Evolutionary conservation across 2,113 vertebrate genomes (phyloP).

Genomic region (Piaya cayana): DNA sequence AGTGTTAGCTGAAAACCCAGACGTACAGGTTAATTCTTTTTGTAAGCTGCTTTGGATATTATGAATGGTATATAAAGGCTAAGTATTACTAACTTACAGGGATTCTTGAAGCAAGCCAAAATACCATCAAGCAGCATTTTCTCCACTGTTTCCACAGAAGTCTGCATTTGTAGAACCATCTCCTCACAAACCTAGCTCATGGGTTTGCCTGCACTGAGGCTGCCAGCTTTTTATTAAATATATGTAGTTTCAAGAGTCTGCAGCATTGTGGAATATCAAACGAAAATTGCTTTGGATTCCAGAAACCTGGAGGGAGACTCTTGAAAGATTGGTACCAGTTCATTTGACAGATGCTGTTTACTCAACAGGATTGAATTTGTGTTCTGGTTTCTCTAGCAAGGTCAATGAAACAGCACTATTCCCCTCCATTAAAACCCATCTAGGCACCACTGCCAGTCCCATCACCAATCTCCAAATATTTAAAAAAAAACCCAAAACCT

Average conservation of each 20-base stretch:
- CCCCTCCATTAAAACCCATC: not conserved
- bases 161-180: not conserved
- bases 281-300: not conserved
- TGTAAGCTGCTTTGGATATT: constrained; percentile 9
- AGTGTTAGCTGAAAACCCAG: not conserved
- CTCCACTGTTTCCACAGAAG: not conserved
- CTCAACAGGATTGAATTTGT: not conserved
- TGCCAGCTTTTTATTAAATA: too few species aligned
- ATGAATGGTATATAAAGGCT: not conserved
- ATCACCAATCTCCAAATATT: not conserved
- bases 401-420: not conserved
- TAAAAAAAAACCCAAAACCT: not conserved
- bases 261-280: not conserved
- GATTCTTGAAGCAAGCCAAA: not conserved
- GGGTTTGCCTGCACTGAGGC: not conserved
- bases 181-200: not conserved
- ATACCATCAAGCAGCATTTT: not conserved
- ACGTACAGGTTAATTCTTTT: not conserved
- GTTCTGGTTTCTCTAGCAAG: not conserved
- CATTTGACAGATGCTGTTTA: not conserved
- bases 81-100: constrained; percentile 1
- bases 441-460: not conserved
- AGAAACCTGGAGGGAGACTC: not conserved
- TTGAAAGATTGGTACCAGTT: not conserved
- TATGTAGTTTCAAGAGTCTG: not conserved